Percentiles rank a stretch among this genome's conserved stretches.
phyloP scores from a whole-genome alignment of 64 coral and sea anemone genomes.

The Montipora cactus region DNA sequence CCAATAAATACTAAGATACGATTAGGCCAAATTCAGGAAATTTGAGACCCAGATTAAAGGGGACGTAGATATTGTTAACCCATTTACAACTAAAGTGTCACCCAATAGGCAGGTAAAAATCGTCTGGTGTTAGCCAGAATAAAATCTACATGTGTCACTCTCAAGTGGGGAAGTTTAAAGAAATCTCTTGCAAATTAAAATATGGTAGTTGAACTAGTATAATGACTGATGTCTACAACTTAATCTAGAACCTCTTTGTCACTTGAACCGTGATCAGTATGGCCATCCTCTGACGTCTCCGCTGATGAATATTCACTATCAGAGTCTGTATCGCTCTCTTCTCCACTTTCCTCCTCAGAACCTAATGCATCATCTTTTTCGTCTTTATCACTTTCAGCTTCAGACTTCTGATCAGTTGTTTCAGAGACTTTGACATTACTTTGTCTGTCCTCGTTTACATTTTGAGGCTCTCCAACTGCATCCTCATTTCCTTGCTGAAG shows the following conservation, averaged over 20 bases:
- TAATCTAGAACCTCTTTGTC: slow-evolving; percentile 17
- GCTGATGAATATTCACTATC: slow-evolving; percentile 41
- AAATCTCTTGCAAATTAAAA: too few species aligned
- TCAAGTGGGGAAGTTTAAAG: too few species aligned
- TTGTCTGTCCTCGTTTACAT: neutral
- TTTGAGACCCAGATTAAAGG: too few species aligned
- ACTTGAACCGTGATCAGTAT: slow-evolving; percentile 1
- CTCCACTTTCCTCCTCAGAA: slow-evolving; percentile 20
- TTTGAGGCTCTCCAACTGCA: neutral
- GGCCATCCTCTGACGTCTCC: neutral
- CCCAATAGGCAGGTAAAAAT: too few species aligned
- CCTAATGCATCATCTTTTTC: neutral
- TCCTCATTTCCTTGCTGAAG: slow-evolving; percentile 1
- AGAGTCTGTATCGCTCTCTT: slow-evolving; percentile 12
- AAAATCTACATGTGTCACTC: too few species aligned
- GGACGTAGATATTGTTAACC: too few species aligned
- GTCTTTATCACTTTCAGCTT: neutral
- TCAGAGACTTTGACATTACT: neutral
- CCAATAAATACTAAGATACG: too few species aligned
- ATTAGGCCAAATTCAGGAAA: too few species aligned
- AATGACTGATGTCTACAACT: neutral
- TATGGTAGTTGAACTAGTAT: too few species aligned
- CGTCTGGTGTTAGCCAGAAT: too few species aligned
- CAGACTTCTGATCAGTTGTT: neutral
- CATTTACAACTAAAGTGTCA: too few species aligned